Conservation (phyloP, 2,113 vertebrate genomes). For the Ondatra zibethicus region DNA sequence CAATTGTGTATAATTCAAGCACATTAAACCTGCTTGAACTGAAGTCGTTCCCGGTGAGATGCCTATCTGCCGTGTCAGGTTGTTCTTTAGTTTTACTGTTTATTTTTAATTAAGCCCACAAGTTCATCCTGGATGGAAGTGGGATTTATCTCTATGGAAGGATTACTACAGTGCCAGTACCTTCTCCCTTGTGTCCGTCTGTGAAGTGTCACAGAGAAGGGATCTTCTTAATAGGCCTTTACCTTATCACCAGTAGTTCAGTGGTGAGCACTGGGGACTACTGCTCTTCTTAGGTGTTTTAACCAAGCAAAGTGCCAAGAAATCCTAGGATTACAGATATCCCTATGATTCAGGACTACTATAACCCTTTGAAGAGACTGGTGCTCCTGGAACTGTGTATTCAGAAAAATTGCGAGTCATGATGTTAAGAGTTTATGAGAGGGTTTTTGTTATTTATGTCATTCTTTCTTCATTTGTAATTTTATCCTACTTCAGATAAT, state of each 20-base stretch:
- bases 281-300: slow-evolving; percentile 66
- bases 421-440: not conserved
- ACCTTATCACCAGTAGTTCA: slow-evolving; percentile 58
- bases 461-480: slow-evolving; percentile 25
- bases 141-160: slow-evolving; percentile 64
- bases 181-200: slow-evolving; percentile 4
- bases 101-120: slow-evolving; percentile 78
- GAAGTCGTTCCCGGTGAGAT: slow-evolving; percentile 60
- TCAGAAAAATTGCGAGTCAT: slow-evolving; percentile 42
- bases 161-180: slow-evolving; percentile 47
- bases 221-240: slow-evolving; percentile 68
- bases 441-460: not conserved
- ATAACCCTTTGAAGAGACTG: slow-evolving; percentile 47
- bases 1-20: slow-evolving; percentile 44
- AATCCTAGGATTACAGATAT: slow-evolving; percentile 61
- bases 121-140: slow-evolving; percentile 58
- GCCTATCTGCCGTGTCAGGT: slow-evolving; percentile 50
- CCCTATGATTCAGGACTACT: slow-evolving; percentile 36
- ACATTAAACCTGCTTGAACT: slow-evolving; percentile 61
- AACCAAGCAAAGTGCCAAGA: slow-evolving; percentile 58
- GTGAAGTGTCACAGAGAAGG: slow-evolving; percentile 54
- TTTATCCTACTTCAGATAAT: slow-evolving; percentile 8
- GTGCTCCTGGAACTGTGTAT: not conserved
- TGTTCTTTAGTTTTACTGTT: slow-evolving; percentile 73
- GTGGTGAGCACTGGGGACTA: slow-evolving; percentile 40